phyloP scores from a whole-genome alignment of 2,113 vertebrate genomes.

The Chauna torquata region DNA sequence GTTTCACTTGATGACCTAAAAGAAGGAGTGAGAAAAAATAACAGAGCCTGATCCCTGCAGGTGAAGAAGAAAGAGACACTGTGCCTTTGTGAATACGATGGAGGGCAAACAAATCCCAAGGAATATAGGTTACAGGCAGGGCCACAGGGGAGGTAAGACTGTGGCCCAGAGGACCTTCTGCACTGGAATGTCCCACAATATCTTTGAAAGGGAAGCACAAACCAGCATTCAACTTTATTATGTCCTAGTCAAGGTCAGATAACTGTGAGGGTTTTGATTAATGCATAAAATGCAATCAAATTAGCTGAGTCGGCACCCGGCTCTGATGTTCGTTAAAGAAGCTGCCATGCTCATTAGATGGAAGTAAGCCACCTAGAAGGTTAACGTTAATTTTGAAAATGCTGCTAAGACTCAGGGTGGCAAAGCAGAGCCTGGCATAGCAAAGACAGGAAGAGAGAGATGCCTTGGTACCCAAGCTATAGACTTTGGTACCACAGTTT shows the following conservation, averaged over 20 bases:
- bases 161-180: not conserved
- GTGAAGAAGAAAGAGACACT: not conserved
- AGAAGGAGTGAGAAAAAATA: not conserved
- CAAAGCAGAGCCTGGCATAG: not conserved
- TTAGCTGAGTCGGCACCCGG: constrained; percentile 18
- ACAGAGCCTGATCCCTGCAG: not conserved
- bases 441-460: not conserved
- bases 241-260: constrained; percentile 42
- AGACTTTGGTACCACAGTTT: not conserved
- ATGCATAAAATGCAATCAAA: constrained; percentile 47
- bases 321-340: constrained; percentile 33
- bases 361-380: constrained; percentile 44
- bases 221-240: not conserved
- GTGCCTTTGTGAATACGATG: not conserved
- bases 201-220: not conserved
- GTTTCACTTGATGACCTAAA: not conserved
- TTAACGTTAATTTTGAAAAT: constrained; percentile 48
- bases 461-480: accelerated
- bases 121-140: not conserved
- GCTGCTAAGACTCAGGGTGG: not conserved
- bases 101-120: not conserved
- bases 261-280: constrained; percentile 36
- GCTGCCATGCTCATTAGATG: constrained; percentile 33
- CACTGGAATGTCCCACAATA: not conserved
- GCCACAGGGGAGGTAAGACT: not conserved